Evolutionary conservation across 1,140 invertebrate species (phyloP).

Genomic region (Pogonomyrmex californicus): DNA sequence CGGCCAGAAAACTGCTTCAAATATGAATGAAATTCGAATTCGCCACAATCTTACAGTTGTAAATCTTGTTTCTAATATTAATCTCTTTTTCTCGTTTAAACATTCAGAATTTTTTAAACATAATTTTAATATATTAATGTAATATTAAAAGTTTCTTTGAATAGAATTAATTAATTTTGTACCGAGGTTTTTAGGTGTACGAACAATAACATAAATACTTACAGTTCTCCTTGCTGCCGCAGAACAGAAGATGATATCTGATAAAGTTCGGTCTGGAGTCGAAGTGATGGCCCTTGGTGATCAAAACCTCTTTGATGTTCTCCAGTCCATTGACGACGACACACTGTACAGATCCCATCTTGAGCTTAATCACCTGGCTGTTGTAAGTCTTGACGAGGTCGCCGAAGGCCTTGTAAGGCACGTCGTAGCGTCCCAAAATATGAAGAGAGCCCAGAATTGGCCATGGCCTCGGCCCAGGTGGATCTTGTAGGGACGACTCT

Average conservation of each 20-base stretch:
- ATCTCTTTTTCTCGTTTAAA: neutral
- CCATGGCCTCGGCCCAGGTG: conserved; percentile 88
- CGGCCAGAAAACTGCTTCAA: neutral
- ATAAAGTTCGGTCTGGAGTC: conserved; percentile 90
- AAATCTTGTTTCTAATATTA: neutral
- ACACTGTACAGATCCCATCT: conserved; percentile 88
- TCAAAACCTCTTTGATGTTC: conserved; percentile 89
- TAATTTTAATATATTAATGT: neutral
- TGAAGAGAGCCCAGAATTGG: conserved; percentile 89
- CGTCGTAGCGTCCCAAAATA: conserved; percentile 88
- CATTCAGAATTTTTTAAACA: too few relatives aligned
- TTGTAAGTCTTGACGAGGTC: conserved; percentile 87
- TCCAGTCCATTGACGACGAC: conserved; percentile 90
- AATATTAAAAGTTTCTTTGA: neutral
- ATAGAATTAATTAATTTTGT: neutral
- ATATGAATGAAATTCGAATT: neutral
- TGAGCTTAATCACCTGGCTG: conserved; percentile 87
- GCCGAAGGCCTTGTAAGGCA: conserved; percentile 90
- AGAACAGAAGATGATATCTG: conserved; percentile 89
- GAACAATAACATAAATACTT: conserved; percentile 76
- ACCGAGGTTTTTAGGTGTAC: neutral
- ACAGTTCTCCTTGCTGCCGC: conserved; percentile 91
- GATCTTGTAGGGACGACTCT: conserved; percentile 76
- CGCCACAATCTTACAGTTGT: too few relatives aligned
- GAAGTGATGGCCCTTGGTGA: conserved; percentile 89